Base-by-base conservation (phyloP, 64 coral and sea anemone genomes). In the Stylophora pistillata region DNA sequence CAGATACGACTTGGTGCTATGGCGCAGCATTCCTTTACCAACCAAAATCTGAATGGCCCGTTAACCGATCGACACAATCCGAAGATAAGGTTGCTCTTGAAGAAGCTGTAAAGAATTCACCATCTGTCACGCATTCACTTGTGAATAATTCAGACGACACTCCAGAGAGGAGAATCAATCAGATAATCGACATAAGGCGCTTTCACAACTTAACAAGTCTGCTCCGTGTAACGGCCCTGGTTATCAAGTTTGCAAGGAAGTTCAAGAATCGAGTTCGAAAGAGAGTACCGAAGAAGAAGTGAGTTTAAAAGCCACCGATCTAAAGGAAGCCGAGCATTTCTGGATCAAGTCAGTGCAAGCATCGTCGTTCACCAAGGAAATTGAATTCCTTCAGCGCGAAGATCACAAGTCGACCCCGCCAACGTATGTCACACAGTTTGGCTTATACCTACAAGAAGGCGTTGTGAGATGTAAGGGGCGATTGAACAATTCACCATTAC, bases 401-500 rank as follows among this genome's bases (percentile, higher is more conserved):
- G 26, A 69, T 23, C 72, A 55, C 59, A 76, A 23, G 2, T 86
- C 26, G 23, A 55, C 59, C 61, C 74, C 61, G 55, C 61, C 78
- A 81, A 30, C 7, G 52, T 79, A 79, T 34, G 54, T 79, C 1
- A 72, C 37, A 0, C 75, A 89, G 31, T 74, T 92, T 60, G 60
- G 74, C 64, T 86, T 92, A 14, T 92, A 81, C 21, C 70, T 81
- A 34, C 76, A 92, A 30, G 13, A 87, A 27, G 82, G 72, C 4
- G 15, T 76, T 30, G 68, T 93, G 21, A 58, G 79, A 20, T 94
- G 92, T 28, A 74, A 69, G 72, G 86, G 86, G 53, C 76, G 86
- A 85, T 13, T 94, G 41, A 81, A 63, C 14, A 93, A 93, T 70
- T 58, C 90, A 62, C 55, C 41, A 5, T 30, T 93, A 11, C 82